Percentiles rank a stretch among this genome's conserved stretches.
phyloP scores from a whole-genome alignment of 2,888 invertebrate genomes.

The Leptopilina syphax region DNA sequence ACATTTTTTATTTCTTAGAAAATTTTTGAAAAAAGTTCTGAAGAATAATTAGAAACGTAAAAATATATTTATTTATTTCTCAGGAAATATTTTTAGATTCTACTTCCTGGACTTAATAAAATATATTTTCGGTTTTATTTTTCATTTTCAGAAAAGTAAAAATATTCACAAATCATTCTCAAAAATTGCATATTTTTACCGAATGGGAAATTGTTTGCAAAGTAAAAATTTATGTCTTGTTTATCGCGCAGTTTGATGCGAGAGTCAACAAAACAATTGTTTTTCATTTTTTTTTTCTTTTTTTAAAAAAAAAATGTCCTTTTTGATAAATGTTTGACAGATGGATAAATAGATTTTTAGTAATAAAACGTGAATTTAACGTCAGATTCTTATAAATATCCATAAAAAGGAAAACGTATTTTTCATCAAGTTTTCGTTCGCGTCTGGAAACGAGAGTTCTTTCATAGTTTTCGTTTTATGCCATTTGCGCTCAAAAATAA shows the following conservation, averaged over 20 bases:
- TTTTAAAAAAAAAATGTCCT: background rate
- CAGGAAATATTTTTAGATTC: no score
- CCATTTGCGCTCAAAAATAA: conserved; percentile 13
- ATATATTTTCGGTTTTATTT: no score
- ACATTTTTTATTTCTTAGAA: no score
- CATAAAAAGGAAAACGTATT: conserved; percentile 14
- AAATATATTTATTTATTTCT: no score
- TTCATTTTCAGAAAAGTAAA: no score
- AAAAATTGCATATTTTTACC: background rate
- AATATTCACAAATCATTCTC: background rate
- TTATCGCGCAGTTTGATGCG: background rate
- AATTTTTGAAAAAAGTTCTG: no score
- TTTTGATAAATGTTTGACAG: background rate
- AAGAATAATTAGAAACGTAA: no score
- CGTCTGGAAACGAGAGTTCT: conserved; percentile 26
- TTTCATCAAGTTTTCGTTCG: conserved; percentile 33
- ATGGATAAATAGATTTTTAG: conserved; percentile 1
- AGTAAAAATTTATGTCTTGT: background rate
- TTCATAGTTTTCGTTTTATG: conserved; percentile 17
- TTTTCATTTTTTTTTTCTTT: background rate
- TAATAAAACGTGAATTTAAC: conserved; percentile 12
- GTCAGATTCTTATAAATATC: background rate
- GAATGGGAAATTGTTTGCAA: background rate
- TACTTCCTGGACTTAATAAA: no score
- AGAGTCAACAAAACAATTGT: background rate